Conservation (phyloP, 2,113 vertebrate genomes). For the Toxostoma redivivum region DNA sequence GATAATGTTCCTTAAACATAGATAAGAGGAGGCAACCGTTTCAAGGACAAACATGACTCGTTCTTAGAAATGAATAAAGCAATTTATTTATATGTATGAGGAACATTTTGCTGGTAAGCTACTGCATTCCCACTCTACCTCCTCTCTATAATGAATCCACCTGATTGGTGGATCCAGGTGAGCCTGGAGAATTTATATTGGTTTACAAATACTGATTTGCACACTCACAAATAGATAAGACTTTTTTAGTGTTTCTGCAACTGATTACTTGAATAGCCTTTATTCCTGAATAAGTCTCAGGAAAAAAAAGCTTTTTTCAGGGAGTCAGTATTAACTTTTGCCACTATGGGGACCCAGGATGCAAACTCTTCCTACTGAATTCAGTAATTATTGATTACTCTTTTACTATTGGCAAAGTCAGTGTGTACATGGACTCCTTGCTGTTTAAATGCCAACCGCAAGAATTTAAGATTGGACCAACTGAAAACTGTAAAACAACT, state of each 20-base stretch:
- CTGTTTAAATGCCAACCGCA: not conserved
- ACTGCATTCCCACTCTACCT: not conserved
- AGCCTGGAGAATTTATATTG: not conserved
- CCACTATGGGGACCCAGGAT: not conserved
- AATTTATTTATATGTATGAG: not conserved
- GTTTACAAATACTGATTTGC: not conserved
- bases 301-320: not conserved
- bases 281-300: not conserved
- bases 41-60: fast-evolving
- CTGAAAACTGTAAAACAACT: not conserved
- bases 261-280: not conserved
- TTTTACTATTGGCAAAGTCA: not conserved
- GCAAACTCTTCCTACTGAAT: not conserved
- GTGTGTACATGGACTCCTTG: not conserved
- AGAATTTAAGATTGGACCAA: not conserved
- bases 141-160: not conserved
- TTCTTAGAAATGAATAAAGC: not conserved
- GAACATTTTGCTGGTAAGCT: not conserved
- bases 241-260: not conserved
- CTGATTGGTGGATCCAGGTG: not conserved
- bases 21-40: not conserved
- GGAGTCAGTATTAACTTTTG: not conserved
- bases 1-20: not conserved
- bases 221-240: not conserved
- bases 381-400: not conserved